A percentile compares a stretch with the other conserved stretches of the same genome.
Conservation (phyloP, 2,888 invertebrate species). For the Patella pellucida region DNA sequence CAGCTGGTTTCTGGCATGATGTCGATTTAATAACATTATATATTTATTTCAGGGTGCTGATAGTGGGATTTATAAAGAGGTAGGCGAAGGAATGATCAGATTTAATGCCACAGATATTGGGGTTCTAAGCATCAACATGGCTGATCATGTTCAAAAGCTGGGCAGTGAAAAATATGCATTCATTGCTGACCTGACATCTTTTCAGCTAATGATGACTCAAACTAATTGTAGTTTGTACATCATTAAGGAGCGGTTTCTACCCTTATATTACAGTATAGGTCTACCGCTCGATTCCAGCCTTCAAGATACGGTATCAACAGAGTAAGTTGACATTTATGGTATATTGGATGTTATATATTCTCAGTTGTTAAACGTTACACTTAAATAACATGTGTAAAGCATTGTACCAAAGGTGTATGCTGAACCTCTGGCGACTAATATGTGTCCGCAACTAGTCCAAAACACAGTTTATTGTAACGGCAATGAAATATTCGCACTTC, state of each 20-base stretch:
- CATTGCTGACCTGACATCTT: conserved; percentile 49
- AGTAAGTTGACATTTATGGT: conserved; percentile 44
- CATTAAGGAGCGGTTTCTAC: conserved; percentile 51
- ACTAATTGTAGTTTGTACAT: conserved; percentile 54
- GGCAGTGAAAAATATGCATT: conserved; percentile 37
- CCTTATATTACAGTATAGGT: conserved; percentile 53
- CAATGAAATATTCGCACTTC: no score
- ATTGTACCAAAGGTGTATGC: no score
- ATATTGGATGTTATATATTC: no score
- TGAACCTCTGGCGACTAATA: no score
- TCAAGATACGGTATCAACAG: conserved; percentile 47
- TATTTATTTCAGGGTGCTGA: conserved; percentile 40
- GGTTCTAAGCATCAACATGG: conserved; percentile 36
- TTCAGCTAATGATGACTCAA: conserved; percentile 41
- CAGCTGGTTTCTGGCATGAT: no score
- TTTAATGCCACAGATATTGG: conserved; percentile 44
- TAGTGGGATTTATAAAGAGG: conserved; percentile 33
- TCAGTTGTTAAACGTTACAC: neutral
- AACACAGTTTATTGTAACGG: no score
- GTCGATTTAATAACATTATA: neutral
- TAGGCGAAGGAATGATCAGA: conserved; percentile 43
- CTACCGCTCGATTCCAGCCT: conserved; percentile 60
- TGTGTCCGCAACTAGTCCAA: no score
- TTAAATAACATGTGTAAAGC: no score
- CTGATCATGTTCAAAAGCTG: conserved; percentile 47